These are phyloP conservation scores for Scalopus aquaticus DNA, from an alignment of 2,113 vertebrate species.

Conservation along the genomic window DNA sequence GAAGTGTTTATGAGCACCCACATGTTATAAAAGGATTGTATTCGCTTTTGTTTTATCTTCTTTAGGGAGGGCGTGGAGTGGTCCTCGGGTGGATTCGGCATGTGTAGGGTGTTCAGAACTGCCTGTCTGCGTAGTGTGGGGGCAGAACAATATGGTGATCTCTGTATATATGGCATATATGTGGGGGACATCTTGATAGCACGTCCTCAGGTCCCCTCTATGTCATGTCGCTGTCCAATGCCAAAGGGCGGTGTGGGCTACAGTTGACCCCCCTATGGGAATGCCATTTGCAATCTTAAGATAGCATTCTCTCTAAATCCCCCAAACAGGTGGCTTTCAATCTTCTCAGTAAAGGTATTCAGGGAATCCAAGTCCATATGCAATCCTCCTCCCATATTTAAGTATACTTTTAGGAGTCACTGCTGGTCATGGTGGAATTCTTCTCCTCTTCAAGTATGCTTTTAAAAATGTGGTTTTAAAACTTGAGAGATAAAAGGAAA, in stretches of 20 bases:
- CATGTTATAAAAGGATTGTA: neutral
- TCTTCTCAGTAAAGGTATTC: conserved; percentile 31
- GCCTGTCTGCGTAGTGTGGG: neutral
- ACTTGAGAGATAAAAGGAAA: neutral
- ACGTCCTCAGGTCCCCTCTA: too few species aligned
- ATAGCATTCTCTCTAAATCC: neutral
- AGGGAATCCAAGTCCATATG: conserved; percentile 14
- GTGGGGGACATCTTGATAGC: too few species aligned
- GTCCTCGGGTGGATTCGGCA: neutral
- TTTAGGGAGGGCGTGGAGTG: neutral
- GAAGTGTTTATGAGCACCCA: neutral
- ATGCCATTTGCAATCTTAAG: neutral
- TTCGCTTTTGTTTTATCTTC: conserved; percentile 22
- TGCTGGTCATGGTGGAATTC: neutral
- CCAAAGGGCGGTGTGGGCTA: neutral
- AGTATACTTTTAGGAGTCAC: neutral
- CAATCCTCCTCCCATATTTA: neutral
- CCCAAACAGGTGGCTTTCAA: conserved; percentile 46
- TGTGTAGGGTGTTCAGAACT: neutral
- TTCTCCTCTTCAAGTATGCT: neutral
- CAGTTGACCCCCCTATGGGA: neutral
- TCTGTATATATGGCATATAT: too few species aligned
- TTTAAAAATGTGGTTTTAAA: neutral
- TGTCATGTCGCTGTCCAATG: too few species aligned
- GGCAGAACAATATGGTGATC: neutral